A percentile compares a stretch with the other conserved stretches of the same genome.
Conservation (phyloP, 2,113 vertebrate species). For the Calidris pygmaea region DNA sequence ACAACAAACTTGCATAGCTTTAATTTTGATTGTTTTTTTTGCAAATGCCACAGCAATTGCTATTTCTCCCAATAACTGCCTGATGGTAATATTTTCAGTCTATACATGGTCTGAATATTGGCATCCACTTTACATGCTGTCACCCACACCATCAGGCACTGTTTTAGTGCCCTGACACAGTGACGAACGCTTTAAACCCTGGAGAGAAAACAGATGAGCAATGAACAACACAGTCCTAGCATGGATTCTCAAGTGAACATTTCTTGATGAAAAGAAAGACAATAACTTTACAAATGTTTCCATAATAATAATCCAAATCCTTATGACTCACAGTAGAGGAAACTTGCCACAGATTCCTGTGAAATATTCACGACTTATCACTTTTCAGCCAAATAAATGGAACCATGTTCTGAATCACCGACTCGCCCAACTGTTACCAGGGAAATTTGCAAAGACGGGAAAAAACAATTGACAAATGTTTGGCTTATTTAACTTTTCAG, state of each 20-base stretch:
- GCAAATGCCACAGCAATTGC: background rate
- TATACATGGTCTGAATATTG: background rate
- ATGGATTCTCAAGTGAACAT: background rate
- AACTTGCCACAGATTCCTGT: background rate
- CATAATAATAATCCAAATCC: background rate
- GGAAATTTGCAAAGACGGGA: background rate
- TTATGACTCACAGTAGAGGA: background rate
- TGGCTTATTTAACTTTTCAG: background rate
- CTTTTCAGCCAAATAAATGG: background rate
- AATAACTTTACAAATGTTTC: conserved; percentile 26
- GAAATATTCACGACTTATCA: background rate
- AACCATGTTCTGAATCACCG: background rate
- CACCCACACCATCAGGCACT: background rate
- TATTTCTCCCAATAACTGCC: background rate
- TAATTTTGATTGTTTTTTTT: background rate
- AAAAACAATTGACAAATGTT: background rate
- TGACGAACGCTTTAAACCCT: background rate
- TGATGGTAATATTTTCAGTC: background rate
- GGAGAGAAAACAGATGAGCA: background rate
- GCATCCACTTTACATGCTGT: background rate
- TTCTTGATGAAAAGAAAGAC: background rate
- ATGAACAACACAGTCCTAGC: background rate
- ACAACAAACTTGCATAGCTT: background rate
- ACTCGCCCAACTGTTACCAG: background rate
- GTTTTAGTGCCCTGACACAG: background rate